Evolutionary conservation across 2,888 invertebrate species (phyloP).

Genomic region (Agrilus cyanescens): DNA sequence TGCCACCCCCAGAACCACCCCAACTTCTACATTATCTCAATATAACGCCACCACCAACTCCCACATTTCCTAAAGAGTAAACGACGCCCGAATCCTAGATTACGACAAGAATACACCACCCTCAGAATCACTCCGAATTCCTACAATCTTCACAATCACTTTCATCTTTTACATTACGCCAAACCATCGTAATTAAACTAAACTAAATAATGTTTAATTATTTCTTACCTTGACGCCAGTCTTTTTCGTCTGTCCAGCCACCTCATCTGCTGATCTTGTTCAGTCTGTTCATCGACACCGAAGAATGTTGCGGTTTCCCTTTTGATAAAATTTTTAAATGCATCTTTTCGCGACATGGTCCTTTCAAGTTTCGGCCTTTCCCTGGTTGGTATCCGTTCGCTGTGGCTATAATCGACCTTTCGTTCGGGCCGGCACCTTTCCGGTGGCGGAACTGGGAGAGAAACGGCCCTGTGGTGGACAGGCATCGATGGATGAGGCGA

Average conservation of each 20-base stretch:
- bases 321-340: conserved; percentile 54
- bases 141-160: too few species aligned
- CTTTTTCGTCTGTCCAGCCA: conserved; percentile 73
- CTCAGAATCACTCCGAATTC: too few species aligned
- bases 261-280: conserved; percentile 57
- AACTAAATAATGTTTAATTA: neutral
- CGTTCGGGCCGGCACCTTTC: conserved; percentile 17
- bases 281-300: conserved; percentile 69
- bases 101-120: too few species aligned
- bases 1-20: too few species aligned
- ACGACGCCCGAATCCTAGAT: too few species aligned
- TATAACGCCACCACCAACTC: too few species aligned
- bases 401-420: conserved; percentile 28
- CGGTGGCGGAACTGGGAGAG: conserved; percentile 21
- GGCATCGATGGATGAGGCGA: conserved; percentile 14
- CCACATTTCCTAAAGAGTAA: too few species aligned
- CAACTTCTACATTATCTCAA: too few species aligned
- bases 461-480: conserved; percentile 17
- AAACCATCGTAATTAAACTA: neutral
- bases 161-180: too few species aligned
- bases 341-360: conserved; percentile 35
- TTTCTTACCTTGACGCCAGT: conserved; percentile 60
- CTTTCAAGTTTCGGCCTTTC: conserved; percentile 32
- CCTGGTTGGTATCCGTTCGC: conserved; percentile 28
- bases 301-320: conserved; percentile 76